Conservation (phyloP, 2,797 vertebrate genomes). For the Orestias chungarensis region DNA sequence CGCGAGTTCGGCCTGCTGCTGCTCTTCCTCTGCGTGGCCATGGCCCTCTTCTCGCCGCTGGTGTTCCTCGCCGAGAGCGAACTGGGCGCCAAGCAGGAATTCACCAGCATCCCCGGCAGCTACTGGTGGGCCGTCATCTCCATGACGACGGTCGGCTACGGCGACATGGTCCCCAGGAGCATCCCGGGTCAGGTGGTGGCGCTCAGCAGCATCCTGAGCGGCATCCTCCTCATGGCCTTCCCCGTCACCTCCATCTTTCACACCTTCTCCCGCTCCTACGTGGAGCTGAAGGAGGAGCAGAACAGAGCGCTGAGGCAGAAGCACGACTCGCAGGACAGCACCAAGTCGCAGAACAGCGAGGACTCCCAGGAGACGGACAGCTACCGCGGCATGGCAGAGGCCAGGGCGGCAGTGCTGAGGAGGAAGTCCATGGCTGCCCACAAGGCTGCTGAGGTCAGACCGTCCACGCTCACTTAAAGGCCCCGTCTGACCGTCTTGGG, state of each 20-base stretch:
- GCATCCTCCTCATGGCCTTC: conserved; percentile 97
- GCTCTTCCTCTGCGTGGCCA: conserved; percentile 94
- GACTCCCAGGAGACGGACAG: conserved; percentile 74
- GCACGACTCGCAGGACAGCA: conserved; percentile 81
- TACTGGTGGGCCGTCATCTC: conserved; percentile 99
- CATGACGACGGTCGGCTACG: conserved; percentile 98
- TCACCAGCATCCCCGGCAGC: conserved; percentile 93
- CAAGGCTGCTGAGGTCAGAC: conserved; percentile 62
- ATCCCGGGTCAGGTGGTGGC: conserved; percentile 96
- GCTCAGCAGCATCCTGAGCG: conserved; percentile 95
- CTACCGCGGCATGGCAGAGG: conserved; percentile 61
- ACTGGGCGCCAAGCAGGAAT: conserved; percentile 93
- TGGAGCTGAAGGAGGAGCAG: conserved; percentile 94
- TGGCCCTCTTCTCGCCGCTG: conserved; percentile 93
- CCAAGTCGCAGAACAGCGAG: conserved; percentile 77
- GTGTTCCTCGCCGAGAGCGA: conserved; percentile 94
- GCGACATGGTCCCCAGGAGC: conserved; percentile 97
- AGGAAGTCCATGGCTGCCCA: conserved; percentile 72
- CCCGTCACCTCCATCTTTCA: conserved; percentile 98
- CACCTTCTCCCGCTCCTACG: conserved; percentile 95
- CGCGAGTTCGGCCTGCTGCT: conserved; percentile 92
- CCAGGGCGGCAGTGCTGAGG: conserved; percentile 47
- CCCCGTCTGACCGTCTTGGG: not conserved
- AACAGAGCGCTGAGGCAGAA: conserved; percentile 80
- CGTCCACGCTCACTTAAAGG: conserved; percentile 50